Evolutionary conservation across 2,888 invertebrate genomes (phyloP).

Genomic region (Merodon equestris): DNA sequence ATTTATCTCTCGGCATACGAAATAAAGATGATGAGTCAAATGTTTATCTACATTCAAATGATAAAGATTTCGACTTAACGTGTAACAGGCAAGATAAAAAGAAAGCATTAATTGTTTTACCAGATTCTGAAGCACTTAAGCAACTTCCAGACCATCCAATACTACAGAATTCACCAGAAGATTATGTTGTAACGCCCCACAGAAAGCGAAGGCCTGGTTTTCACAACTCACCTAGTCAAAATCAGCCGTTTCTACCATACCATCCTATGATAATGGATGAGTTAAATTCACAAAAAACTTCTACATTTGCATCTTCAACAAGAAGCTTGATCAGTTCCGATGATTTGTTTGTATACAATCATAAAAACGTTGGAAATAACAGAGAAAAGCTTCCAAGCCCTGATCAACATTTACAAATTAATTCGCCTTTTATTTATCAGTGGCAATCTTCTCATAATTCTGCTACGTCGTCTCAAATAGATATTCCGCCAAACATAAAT

Average conservation of each 20-base stretch:
- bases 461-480: slow-evolving; percentile 73
- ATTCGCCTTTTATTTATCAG: slow-evolving; percentile 80
- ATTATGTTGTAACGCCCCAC: slow-evolving; percentile 92
- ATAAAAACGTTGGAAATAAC: slow-evolving; percentile 74
- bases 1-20: slow-evolving; percentile 84
- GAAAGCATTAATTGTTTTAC: slow-evolving; percentile 83
- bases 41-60: slow-evolving; percentile 73
- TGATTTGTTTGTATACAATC: slow-evolving; percentile 74
- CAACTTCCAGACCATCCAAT: slow-evolving; percentile 85
- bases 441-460: slow-evolving; percentile 77
- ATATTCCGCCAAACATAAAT: slow-evolving; percentile 59
- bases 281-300: slow-evolving; percentile 83
- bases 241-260: slow-evolving; percentile 92
- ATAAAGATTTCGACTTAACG: slow-evolving; percentile 73
- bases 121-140: slow-evolving; percentile 82
- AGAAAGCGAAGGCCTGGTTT: slow-evolving; percentile 92
- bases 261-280: slow-evolving; percentile 88
- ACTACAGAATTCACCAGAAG: slow-evolving; percentile 87
- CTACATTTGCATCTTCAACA: slow-evolving; percentile 79
- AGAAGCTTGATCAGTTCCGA: slow-evolving; percentile 73
- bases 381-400: slow-evolving; percentile 84
- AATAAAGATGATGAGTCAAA: slow-evolving; percentile 79
- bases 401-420: slow-evolving; percentile 80
- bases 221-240: slow-evolving; percentile 92
- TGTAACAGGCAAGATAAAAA: slow-evolving; percentile 78